These are phyloP conservation scores for Trichacis sp. DNA, from an alignment of 2,888 invertebrate genomes.

Conservation along the genomic window DNA sequence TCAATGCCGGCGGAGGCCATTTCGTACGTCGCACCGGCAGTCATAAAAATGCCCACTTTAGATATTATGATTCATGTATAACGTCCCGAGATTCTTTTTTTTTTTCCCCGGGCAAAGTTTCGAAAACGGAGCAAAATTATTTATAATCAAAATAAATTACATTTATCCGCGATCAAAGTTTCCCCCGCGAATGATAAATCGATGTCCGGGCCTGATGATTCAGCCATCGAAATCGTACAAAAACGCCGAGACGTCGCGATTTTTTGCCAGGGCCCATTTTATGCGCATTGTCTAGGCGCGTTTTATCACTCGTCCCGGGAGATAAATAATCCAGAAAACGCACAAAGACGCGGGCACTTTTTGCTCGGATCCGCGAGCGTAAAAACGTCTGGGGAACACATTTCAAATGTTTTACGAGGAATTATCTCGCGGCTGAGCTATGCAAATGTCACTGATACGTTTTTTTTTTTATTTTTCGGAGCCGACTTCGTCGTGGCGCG, in stretches of 20 bases:
- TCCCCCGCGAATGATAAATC: background rate
- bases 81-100: background rate
- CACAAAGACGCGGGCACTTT: conserved; percentile 9
- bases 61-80: conserved; percentile 3
- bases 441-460: conserved; percentile 28
- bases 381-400: conserved; percentile 21
- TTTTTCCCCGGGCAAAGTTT: background rate
- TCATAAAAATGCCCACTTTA: conserved; percentile 6
- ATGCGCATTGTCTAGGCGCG: conserved; percentile 22
- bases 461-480: conserved; percentile 9
- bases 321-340: conserved; percentile 19
- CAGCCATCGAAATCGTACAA: background rate
- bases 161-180: background rate
- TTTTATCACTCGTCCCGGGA: conserved; percentile 18
- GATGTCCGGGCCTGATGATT: background rate
- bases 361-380: conserved; percentile 17
- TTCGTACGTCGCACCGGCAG: background rate
- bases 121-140: background rate
- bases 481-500: background rate
- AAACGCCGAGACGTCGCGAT: background rate
- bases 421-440: conserved; percentile 18
- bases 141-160: background rate
- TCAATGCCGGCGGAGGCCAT: background rate
- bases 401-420: conserved; percentile 22
- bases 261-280: conserved; percentile 12